Base-by-base conservation (phyloP, 1,140 invertebrate genomes). In the Forficula auricularia region DNA sequence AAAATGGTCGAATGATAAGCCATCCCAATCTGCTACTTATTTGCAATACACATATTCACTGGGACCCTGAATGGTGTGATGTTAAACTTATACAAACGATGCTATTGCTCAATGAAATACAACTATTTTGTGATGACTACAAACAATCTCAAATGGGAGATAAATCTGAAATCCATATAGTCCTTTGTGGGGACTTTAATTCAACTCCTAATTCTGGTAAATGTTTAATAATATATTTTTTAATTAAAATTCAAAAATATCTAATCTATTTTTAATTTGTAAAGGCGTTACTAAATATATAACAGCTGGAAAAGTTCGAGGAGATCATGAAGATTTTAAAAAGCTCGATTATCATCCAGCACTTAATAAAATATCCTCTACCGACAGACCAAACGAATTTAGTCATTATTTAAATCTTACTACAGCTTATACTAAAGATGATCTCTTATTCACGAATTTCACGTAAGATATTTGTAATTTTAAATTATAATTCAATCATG, bases 81-180 rank as follows among this genome's bases (percentile, higher is more conserved):
- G 96, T 99, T n/a, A 99, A 99, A 65, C 70, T 99, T 1, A 97
- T 99, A 48, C 96, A 99, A 63, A 96, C 88, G 12, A 97, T 99
- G 87, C 98, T 98, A 92, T 65, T 98, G 46, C 86, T 90, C 64
- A 85, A 91, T 59, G 94, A 98, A 63, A 63, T 88, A 44, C 75
- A 80, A 53, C 71, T 70, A 35, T 87, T 90, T 50, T 67, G 86
- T 37, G 84, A 90, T 53, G 80, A 89, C 60, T 77, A 79, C 32
- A 55, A 55, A 30, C 52, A 54, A 6, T 77, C 79, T 51, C 58
- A 71, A 48, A 67, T 68, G 43, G 66, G 67, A 13, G 68, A 73
- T 53, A 72, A 77, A 51, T 65, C 71, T 19, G 76, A 85, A 49
- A 87, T 97, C 45, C 94, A 97, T 56, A 61, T 98, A 22, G 66